phyloP scores from a whole-genome alignment of 2,113 vertebrate species.

The Bolborhynchus lineola region DNA sequence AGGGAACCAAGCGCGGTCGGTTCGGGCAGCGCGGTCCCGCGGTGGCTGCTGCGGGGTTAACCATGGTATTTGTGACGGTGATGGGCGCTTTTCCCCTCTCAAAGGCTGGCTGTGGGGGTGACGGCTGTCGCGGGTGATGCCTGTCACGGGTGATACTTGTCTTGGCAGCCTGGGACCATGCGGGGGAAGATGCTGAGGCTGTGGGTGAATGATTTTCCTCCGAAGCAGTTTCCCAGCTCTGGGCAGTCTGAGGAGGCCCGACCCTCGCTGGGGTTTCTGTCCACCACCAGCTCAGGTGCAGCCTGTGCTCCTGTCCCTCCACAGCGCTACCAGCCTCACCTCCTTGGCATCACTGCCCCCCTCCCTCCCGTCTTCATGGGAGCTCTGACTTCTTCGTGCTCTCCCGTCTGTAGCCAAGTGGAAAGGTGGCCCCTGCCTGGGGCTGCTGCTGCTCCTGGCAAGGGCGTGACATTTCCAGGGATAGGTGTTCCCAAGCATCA shows the following conservation, averaged over 20 bases:
- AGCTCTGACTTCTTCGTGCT: background rate
- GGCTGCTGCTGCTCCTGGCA: background rate
- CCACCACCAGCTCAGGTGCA: background rate
- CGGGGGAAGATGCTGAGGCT: background rate
- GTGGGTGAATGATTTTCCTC: background rate
- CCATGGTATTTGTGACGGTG: accelerated
- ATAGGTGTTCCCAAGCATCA: accelerated
- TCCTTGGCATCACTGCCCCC: background rate
- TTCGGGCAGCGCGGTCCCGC: accelerated
- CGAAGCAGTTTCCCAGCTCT: background rate
- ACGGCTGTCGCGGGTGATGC: accelerated
- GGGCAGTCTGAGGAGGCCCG: background rate
- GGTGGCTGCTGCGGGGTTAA: accelerated
- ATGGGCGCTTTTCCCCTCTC: accelerated
- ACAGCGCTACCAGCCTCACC: background rate
- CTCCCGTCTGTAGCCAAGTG: accelerated
- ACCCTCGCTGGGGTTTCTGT: background rate
- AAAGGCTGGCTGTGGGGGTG: accelerated
- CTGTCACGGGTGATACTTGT: accelerated
- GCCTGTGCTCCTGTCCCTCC: accelerated
- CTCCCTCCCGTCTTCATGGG: accelerated
- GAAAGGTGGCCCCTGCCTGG: accelerated
- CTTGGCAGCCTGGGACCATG: accelerated
- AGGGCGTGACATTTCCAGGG: accelerated
- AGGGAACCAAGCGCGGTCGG: accelerated